Evolutionary conservation across 2,113 vertebrate genomes (phyloP).

Genomic region (Podocnemis expansa): DNA sequence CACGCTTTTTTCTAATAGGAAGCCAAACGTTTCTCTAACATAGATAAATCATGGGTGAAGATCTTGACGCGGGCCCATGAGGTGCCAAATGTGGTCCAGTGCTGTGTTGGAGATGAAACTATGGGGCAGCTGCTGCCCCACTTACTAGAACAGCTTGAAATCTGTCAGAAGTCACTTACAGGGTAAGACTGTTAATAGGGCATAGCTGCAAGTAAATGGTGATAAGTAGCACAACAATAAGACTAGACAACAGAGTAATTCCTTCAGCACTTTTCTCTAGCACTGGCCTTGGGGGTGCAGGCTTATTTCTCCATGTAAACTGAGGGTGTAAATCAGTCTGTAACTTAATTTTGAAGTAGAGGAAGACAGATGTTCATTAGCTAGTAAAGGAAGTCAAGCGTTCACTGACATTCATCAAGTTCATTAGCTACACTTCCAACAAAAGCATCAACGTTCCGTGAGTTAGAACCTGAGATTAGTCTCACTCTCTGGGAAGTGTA

Average conservation of each 20-base stretch:
- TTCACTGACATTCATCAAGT: neutral
- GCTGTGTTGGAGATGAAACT: slow-evolving; percentile 93
- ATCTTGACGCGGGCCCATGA: slow-evolving; percentile 95
- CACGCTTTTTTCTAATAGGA: slow-evolving; percentile 77
- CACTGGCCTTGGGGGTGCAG: neutral
- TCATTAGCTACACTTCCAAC: neutral
- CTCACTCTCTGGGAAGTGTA: neutral
- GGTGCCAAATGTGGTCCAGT: slow-evolving; percentile 92
- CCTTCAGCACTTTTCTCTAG: neutral
- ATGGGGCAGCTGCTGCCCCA: slow-evolving; percentile 95
- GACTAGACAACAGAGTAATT: neutral
- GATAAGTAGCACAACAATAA: neutral
- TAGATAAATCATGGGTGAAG: slow-evolving; percentile 98
- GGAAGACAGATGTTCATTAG: too few species aligned
- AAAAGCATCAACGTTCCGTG: neutral
- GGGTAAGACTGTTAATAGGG: slow-evolving; percentile 78
- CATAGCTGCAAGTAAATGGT: neutral
- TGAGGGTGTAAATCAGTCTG: neutral
- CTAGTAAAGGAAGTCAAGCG: too few species aligned
- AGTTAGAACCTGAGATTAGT: too few species aligned
- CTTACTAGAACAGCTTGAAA: slow-evolving; percentile 93
- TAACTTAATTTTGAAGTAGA: neutral
- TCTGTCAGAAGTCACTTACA: slow-evolving; percentile 97
- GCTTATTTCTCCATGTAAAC: neutral
- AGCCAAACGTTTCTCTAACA: slow-evolving; percentile 95